Conservation (phyloP, 2,113 vertebrate genomes). For the Cercopithecus mona region DNA sequence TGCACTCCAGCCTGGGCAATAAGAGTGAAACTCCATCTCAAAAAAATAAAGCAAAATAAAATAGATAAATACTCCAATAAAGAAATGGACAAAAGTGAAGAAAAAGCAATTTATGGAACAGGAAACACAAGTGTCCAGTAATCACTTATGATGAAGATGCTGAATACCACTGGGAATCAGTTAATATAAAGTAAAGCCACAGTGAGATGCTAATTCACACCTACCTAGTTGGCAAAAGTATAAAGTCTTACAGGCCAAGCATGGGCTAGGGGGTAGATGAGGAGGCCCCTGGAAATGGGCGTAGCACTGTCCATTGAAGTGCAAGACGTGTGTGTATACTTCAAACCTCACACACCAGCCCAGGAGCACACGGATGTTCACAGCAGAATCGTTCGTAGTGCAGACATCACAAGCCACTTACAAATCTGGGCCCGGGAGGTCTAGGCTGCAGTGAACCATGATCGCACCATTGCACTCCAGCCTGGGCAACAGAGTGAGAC, state of each 20-base stretch:
- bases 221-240: background rate
- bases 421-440: too few relatives aligned
- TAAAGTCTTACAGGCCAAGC: background rate
- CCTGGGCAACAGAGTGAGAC: too few relatives aligned
- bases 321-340: rapidly evolving
- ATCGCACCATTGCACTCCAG: too few relatives aligned
- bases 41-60: too few relatives aligned
- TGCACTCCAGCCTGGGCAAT: too few relatives aligned
- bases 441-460: too few relatives aligned
- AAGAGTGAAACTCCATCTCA: too few relatives aligned
- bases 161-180: background rate
- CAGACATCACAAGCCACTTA: background rate
- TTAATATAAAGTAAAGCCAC: background rate
- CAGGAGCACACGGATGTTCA: background rate
- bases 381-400: background rate
- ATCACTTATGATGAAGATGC: background rate
- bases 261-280: background rate
- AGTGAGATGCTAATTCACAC: background rate
- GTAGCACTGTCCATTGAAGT: too few relatives aligned
- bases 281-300: background rate
- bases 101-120: background rate
- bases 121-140: background rate
- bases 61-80: background rate
- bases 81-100: background rate
- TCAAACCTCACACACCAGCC: background rate